Conservation (phyloP, 2,888 invertebrate species). For the Neoitamus cyanurus region DNA sequence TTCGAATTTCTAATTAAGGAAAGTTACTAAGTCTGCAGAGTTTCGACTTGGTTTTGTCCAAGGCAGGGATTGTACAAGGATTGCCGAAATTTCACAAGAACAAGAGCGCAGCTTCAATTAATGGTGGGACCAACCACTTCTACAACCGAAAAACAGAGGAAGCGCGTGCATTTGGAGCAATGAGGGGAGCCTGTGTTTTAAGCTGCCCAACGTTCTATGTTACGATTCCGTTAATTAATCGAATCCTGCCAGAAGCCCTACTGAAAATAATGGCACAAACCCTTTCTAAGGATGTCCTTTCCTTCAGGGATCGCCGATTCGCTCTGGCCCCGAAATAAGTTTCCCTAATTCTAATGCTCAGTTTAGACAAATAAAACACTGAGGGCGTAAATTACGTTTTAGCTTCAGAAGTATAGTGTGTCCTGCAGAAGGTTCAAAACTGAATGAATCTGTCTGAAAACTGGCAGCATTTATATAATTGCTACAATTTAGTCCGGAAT, state of each 20-base stretch:
- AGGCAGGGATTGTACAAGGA: background rate
- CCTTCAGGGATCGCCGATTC: too few species aligned
- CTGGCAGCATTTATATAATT: background rate
- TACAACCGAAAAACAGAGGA: background rate
- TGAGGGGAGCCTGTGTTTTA: background rate
- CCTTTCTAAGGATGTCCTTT: background rate
- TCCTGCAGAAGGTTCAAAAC: background rate
- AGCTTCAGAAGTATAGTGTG: background rate
- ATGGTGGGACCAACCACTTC: background rate
- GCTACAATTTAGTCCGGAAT: background rate
- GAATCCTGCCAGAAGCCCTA: background rate
- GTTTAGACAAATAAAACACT: background rate
- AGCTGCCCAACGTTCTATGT: background rate
- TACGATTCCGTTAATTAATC: background rate
- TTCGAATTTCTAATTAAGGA: constrained; percentile 5
- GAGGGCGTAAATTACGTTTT: background rate
- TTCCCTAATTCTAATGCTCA: background rate
- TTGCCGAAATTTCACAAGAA: background rate
- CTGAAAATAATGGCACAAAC: background rate
- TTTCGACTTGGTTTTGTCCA: background rate
- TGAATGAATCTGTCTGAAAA: background rate
- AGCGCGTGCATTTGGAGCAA: background rate
- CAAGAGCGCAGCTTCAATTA: background rate
- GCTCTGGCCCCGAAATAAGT: background rate
- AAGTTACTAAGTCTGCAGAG: background rate